Evolutionary conservation across 2,113 vertebrate species (phyloP).

Genomic region (Carassius carassius): DNA sequence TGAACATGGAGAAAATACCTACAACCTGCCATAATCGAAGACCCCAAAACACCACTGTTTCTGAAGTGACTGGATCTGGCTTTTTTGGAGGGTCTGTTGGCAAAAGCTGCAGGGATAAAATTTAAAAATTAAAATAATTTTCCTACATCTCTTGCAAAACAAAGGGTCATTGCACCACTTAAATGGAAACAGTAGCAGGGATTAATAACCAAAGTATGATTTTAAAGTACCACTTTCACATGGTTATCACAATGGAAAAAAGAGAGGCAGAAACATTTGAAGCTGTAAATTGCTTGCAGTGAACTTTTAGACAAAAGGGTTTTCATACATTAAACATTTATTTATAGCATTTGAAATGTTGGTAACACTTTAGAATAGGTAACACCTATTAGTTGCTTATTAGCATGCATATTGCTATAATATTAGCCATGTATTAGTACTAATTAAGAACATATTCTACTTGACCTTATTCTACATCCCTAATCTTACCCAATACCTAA

Average conservation of each 20-base stretch:
- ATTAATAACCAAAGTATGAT: neutral
- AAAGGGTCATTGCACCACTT: neutral
- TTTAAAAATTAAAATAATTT: neutral
- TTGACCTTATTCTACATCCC: too few species aligned
- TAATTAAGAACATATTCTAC: too few species aligned
- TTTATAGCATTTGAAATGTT: neutral
- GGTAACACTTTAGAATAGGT: too few species aligned
- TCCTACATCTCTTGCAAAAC: too few species aligned
- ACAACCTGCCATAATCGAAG: slow-evolving; percentile 96
- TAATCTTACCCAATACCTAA: too few species aligned
- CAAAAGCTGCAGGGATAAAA: slow-evolving; percentile 64
- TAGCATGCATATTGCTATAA: too few species aligned
- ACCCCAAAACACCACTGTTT: slow-evolving; percentile 97
- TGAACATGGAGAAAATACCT: slow-evolving; percentile 93
- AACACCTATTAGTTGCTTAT: too few species aligned
- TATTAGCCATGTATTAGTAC: too few species aligned
- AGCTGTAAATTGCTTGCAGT: neutral
- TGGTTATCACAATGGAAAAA: neutral
- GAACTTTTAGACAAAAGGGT: neutral
- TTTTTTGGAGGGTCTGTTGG: slow-evolving; percentile 91
- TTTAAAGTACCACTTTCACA: neutral
- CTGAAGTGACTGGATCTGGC: slow-evolving; percentile 90
- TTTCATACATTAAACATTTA: neutral
- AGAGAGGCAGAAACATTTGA: neutral
- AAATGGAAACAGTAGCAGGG: neutral